A percentile compares a stretch with the other conserved stretches of the same genome.
Evolutionary conservation across 2,797 vertebrate species (phyloP).

Genomic region (Argyrosomus regius): DNA sequence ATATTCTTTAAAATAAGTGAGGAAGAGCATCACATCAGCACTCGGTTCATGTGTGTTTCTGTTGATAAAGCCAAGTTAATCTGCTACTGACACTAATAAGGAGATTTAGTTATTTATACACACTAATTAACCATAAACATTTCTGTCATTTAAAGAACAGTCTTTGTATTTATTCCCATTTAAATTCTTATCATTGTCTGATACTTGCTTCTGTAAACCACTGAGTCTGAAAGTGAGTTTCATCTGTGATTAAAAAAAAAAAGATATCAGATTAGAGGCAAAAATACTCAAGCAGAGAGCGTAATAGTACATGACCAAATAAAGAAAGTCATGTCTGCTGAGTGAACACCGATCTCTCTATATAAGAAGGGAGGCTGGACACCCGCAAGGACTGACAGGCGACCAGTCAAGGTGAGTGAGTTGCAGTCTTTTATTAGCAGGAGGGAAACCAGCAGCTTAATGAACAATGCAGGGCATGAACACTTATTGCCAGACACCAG

Average conservation of each 20-base stretch:
- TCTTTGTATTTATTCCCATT: constrained; percentile 22
- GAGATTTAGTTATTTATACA: background rate
- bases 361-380: constrained; percentile 81
- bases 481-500: constrained; percentile 50
- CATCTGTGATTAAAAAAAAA: background rate
- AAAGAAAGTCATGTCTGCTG: constrained; percentile 69
- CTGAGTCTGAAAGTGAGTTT: constrained; percentile 1
- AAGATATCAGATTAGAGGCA: constrained; percentile 36
- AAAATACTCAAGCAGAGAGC: constrained; percentile 66
- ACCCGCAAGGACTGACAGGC: constrained; percentile 72
- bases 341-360: constrained; percentile 67
- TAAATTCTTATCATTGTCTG: background rate
- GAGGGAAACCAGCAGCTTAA: constrained; percentile 71
- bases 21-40: constrained; percentile 19
- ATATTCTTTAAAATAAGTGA: background rate
- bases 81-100: constrained; percentile 16
- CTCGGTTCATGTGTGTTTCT: background rate
- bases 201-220: background rate
- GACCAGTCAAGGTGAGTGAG: constrained; percentile 85
- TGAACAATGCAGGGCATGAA: constrained; percentile 77
- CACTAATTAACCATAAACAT: constrained; percentile 28
- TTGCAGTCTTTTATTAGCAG: constrained; percentile 76
- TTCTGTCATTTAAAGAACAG: constrained; percentile 9
- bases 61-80: constrained; percentile 11
- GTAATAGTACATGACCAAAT: constrained; percentile 82